Evolutionary conservation across 2,113 vertebrate genomes (phyloP), one percentile per base, ranked within the genome.

Genomic region (Cnemophilus loriae): DNA sequence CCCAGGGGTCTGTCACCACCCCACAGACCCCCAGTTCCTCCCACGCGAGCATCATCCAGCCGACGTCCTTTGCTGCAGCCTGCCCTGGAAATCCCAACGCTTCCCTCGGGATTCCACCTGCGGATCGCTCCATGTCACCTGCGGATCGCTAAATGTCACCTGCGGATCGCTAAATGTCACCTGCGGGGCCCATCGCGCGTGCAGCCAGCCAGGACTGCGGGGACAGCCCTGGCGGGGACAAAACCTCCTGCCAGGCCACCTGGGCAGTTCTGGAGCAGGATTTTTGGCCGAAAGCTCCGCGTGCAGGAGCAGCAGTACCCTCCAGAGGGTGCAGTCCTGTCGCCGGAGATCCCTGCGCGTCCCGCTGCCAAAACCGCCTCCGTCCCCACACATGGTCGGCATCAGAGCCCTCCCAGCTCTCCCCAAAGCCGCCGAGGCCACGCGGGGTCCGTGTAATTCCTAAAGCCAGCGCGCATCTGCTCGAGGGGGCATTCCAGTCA

Each of bases 271-370:
- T 0, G 57, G 41, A 16, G 52, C 13, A 0, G 22, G 1, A 12
- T 68, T 32, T 64, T 6, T 8, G 8, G 42, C 60, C 44, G 0
- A 0, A 3, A 20, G 0, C 5, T 2, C 5, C 26, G 0, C 6
- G 69, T 92, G 96, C 94, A 92, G 47, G 53, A 89, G 91, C 91
- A 19, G 19, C 82, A 17, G 55, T 46, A 74, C 94, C 93, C 94
- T 96, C 70, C 94, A 95, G 93, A 96, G 95, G 89, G 91, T 96
- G 95, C 95, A 49, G 70, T 94, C 5, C 9, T 46, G 91, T 94
- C 65, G 27, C 15, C 20, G 15, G 26, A 82, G 64, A 18, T 37
- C 14, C 52, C 33, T 1, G 19, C 68, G 2, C 10, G 0, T 18
- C 39, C 4, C 16, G 4, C 13, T 90, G 94, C 85, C 92, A 89